A percentile compares a stretch with the other conserved stretches of the same genome.
Evolutionary conservation across 1,140 invertebrate species (phyloP).

Genomic region (Hyles vespertilio): DNA sequence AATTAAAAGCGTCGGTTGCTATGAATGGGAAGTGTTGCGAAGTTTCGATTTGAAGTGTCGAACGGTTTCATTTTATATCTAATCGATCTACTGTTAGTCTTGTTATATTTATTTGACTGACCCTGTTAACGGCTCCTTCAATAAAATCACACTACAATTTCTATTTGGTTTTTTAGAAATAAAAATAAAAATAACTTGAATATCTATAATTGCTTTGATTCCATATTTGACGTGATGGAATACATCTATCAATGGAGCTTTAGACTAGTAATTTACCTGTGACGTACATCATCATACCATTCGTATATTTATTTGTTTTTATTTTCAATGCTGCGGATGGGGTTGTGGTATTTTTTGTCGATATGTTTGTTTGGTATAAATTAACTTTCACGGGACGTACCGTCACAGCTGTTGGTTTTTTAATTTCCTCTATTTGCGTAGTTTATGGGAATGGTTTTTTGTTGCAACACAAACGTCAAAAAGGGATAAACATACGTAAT

Average conservation of each 20-base stretch:
- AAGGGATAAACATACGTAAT: background rate
- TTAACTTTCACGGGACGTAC: conserved; percentile 32
- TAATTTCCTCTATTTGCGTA: conserved; percentile 34
- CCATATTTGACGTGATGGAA: conserved; percentile 14
- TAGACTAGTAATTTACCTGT: conserved; percentile 25
- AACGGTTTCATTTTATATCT: background rate
- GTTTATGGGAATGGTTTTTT: background rate
- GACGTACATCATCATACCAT: conserved; percentile 18
- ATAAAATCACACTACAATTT: too few relatives aligned
- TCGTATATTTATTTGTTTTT: conserved; percentile 42
- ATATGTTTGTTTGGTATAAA: conserved; percentile 46
- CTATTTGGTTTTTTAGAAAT: too few relatives aligned
- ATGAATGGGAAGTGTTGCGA: conserved; percentile 14
- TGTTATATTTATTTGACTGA: too few relatives aligned
- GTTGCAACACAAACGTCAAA: background rate
- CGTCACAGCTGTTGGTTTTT: conserved; percentile 47
- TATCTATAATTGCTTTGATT: too few relatives aligned
- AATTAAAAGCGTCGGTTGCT: conserved; percentile 35
- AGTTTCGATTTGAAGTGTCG: conserved; percentile 4
- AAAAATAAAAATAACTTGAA: too few relatives aligned
- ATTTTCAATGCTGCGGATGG: conserved; percentile 40
- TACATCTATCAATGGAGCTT: conserved; percentile 23
- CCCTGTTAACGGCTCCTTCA: too few relatives aligned
- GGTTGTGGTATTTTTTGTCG: conserved; percentile 39
- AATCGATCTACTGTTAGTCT: too few relatives aligned